phyloP scores from a whole-genome alignment of 1,140 invertebrate species.

The Saccostrea glomerata region DNA sequence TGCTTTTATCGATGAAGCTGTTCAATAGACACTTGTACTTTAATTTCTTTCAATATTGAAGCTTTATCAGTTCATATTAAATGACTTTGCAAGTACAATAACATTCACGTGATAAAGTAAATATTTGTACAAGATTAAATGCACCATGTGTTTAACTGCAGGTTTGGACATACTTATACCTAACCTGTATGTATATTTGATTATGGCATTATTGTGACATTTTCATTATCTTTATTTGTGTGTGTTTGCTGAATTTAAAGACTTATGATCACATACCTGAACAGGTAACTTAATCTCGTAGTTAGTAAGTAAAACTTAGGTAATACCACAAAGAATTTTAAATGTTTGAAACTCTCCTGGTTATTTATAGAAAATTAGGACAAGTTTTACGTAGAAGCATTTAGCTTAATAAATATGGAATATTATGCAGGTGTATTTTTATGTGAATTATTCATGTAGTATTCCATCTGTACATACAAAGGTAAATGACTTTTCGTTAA shows the following conservation, averaged over 20 bases:
- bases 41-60: neutral
- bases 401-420: neutral
- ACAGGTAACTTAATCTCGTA: neutral
- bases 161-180: neutral
- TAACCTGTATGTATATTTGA: neutral
- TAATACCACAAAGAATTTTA: neutral
- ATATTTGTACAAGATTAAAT: conserved; percentile 22
- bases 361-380: neutral
- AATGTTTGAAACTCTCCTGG: neutral
- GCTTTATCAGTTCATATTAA: conserved; percentile 6
- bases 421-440: neutral
- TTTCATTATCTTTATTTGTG: neutral
- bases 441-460: no score
- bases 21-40: neutral
- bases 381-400: neutral
- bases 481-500: neutral
- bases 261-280: neutral
- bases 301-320: neutral
- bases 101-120: conserved; percentile 31
- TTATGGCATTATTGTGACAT: neutral
- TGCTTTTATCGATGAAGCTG: neutral
- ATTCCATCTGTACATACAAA: neutral
- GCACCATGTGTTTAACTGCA: conserved; percentile 6
- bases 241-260: conserved; percentile 1
- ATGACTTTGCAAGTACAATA: conserved; percentile 21